These are phyloP conservation scores for Laticauda laticaudata DNA, from an alignment of 2,113 vertebrate genomes.

Conservation along the genomic window DNA sequence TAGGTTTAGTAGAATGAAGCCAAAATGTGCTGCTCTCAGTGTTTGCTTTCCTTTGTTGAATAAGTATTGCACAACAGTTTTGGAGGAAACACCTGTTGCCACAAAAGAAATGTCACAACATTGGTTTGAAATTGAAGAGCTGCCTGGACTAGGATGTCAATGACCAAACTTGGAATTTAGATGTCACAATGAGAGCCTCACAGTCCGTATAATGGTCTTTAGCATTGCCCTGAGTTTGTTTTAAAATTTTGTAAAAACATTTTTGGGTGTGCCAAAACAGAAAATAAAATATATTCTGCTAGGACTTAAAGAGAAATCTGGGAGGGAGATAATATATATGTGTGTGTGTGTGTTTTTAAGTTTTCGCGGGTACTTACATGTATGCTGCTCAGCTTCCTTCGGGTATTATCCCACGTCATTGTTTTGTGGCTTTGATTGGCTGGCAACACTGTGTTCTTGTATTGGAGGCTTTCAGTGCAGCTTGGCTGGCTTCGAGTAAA, in stretches of 20 bases:
- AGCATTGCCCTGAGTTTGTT: background rate
- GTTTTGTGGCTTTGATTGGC: too few species aligned
- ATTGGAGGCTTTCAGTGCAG: too few species aligned
- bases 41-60: background rate
- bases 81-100: background rate
- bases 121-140: background rate
- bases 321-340: too few species aligned
- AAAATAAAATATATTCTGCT: background rate
- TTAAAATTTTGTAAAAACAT: background rate
- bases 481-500: too few species aligned
- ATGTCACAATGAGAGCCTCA: background rate
- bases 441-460: too few species aligned
- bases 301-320: background rate
- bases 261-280: background rate
- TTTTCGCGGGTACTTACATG: too few species aligned
- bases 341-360: too few species aligned
- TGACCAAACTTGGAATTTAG: background rate
- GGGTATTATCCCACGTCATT: too few species aligned
- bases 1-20: background rate
- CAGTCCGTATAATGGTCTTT: background rate
- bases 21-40: background rate
- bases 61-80: background rate
- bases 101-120: background rate
- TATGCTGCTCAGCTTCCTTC: too few species aligned
- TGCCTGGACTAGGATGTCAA: background rate